Percentiles rank a stretch among this genome's conserved stretches.
These are phyloP conservation scores for Nasonia giraulti DNA, from an alignment of 1,140 invertebrate species.

Conservation along the genomic window DNA sequence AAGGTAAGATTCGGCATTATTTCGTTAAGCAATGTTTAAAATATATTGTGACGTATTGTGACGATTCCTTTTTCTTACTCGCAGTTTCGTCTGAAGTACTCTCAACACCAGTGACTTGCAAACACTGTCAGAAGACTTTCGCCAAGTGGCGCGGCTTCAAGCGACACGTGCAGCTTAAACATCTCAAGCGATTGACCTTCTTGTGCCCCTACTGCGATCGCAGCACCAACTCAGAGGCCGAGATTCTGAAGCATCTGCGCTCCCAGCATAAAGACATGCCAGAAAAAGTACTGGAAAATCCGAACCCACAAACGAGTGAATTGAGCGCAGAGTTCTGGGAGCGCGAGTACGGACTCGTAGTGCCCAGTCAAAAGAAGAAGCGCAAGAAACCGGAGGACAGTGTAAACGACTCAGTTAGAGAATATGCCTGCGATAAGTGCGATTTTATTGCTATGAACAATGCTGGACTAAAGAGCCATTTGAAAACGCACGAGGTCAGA, in stretches of 20 bases:
- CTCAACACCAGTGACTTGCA: conserved; percentile 60
- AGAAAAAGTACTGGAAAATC: conserved; percentile 55
- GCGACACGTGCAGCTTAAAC: conserved; percentile 66
- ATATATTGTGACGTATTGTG: background rate
- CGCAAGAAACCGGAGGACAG: conserved; percentile 55
- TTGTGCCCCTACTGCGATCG: conserved; percentile 70
- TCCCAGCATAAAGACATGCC: conserved; percentile 59
- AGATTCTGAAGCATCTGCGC: conserved; percentile 66
- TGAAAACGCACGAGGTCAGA: conserved; percentile 60
- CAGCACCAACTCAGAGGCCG: conserved; percentile 61
- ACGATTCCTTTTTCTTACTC: background rate
- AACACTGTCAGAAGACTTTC: conserved; percentile 69
- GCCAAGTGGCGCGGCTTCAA: conserved; percentile 66
- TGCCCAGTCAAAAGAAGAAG: conserved; percentile 47
- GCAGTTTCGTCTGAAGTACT: conserved; percentile 5
- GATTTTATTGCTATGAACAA: conserved; percentile 62
- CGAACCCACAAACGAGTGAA: conserved; percentile 60
- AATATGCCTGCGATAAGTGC: conserved; percentile 62
- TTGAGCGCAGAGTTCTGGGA: conserved; percentile 69
- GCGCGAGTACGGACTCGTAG: conserved; percentile 66
- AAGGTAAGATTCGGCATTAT: background rate
- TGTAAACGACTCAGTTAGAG: background rate
- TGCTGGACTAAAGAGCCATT: conserved; percentile 64
- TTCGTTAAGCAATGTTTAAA: background rate
- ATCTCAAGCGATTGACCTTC: conserved; percentile 67